Conservation (phyloP, 2,113 vertebrate species). For the Oncorhynchus mykiss region DNA sequence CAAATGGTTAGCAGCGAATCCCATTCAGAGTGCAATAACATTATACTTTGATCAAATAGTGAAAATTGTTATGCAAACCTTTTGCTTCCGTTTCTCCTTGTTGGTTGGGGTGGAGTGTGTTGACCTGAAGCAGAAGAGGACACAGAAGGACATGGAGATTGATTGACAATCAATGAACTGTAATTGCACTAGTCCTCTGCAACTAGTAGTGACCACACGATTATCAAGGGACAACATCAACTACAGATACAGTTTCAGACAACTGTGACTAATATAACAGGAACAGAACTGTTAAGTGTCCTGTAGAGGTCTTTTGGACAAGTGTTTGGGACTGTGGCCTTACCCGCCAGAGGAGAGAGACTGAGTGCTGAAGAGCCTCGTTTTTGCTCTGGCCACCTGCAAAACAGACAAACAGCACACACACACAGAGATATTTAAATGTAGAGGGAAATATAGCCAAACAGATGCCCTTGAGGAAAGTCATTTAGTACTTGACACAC, state of each 20-base stretch:
- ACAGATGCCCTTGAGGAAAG: not conserved
- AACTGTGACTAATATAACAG: no score
- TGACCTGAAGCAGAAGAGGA: not conserved
- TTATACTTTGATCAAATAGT: not conserved
- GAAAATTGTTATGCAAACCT: not conserved
- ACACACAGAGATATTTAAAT: not conserved
- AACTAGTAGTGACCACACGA: no score
- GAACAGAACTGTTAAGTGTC: no score
- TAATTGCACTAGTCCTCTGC: no score
- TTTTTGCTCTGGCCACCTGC: conserved; percentile 21
- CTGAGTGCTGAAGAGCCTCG: conserved; percentile 24
- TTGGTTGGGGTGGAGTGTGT: not conserved
- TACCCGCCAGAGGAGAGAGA: conserved; percentile 44
- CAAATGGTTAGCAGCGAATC: not conserved
- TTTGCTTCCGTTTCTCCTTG: not conserved
- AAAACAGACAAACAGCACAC: not conserved
- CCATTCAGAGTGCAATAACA: not conserved
- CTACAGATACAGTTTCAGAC: no score
- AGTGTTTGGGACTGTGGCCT: not conserved
- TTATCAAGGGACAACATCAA: no score
- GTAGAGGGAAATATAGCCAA: no score
- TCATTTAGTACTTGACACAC: not conserved
- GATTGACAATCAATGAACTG: no score
- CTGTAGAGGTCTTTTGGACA: no score
- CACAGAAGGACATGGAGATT: no score